Conservation (phyloP, 2,113 vertebrate species). For the Pandion haliaetus region DNA sequence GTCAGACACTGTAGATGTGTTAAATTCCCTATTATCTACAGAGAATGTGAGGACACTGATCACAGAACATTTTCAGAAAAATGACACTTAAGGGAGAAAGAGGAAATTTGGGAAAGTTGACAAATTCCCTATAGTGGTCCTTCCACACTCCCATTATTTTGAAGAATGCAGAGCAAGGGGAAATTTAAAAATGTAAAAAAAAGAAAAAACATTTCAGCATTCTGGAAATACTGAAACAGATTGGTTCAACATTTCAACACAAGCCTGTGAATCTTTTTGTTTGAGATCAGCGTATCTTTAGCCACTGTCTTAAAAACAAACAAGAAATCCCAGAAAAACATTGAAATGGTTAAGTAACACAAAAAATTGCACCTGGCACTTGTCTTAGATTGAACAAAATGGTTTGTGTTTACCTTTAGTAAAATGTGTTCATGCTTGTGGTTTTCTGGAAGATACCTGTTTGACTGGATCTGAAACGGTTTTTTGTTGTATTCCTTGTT, state of each 20-base stretch:
- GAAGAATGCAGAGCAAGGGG: background rate
- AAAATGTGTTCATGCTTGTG: background rate
- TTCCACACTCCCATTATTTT: background rate
- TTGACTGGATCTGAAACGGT: background rate
- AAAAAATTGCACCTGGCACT: background rate
- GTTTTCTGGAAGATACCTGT: background rate
- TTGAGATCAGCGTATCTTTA: background rate
- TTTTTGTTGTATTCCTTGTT: background rate
- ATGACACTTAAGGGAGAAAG: background rate
- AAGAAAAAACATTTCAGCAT: background rate
- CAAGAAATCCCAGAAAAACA: background rate
- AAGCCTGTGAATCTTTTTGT: background rate
- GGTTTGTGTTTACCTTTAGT: background rate
- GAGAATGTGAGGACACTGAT: background rate
- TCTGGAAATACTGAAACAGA: background rate
- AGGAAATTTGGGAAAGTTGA: background rate
- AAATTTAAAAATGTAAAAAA: background rate
- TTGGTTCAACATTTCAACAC: background rate
- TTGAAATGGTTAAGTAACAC: background rate
- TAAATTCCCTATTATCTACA: background rate
- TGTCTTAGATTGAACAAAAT: background rate
- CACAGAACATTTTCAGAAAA: background rate
- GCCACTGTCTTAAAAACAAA: background rate
- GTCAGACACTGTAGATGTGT: background rate
- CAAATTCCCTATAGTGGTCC: background rate